Base-by-base conservation (phyloP, 2,113 vertebrate species). In the Chaetorhynchus papuensis region DNA sequence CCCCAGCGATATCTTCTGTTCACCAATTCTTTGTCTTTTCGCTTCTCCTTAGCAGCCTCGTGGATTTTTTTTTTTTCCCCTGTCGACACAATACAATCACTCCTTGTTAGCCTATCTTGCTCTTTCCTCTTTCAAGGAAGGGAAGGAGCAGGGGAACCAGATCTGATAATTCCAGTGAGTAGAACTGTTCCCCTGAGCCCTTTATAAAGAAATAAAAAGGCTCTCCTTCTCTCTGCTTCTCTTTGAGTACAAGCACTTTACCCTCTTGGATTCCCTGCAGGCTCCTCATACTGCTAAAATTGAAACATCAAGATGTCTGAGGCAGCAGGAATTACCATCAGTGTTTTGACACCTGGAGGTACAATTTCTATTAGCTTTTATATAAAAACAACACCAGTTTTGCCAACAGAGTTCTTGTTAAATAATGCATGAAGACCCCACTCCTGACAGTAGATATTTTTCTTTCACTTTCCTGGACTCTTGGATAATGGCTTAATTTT, bases 231-330 rank as follows among this genome's bases (percentile, higher is more conserved):
- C 92, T 94, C 92, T 79, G 96, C 94, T 93, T 91, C 96, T 94
- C 89, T 96, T 97, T 97, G 95, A 96, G 94, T 91, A 96, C 93
- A 89, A 97, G 94, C 94, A 94, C 95, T 97, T 96, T 95, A 96
- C 96, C 96, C 96, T 96, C 95, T 96, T 70, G 65, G 92, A 97
- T 96, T 97, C 97, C 97, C 96, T 94, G 91, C 96, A 96, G 97
- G 97, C 96, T 96, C 92, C 89, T 96, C 97, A 89, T 56, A 90
- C 96, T 96, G 96, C 95, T 97, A 89, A 97, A 97, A 97, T 97
- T 97, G 97, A 97, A 97, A 97, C 97, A 97, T 97, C 95, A 97
- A 96, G 96, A 97, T 96, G 95, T 97, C 96, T 97, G 91, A 96
- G 96, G 90, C 96, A 95, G 96, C 87, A 95, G 95, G 96, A 94